Evolutionary conservation across 2,888 invertebrate species (phyloP).

Genomic region (Idaea biselata): DNA sequence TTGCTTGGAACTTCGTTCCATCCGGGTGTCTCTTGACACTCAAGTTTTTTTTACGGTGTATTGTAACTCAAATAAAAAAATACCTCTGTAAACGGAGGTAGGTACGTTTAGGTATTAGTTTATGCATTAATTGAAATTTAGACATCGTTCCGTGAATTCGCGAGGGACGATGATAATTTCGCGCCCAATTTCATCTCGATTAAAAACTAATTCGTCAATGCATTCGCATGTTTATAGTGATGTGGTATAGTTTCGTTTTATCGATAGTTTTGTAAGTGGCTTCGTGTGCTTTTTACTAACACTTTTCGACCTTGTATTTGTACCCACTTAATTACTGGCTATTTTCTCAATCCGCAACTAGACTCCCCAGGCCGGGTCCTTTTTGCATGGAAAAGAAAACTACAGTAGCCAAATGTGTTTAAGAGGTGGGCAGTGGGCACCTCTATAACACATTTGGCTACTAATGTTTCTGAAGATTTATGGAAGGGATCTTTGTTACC

Average conservation of each 20-base stretch:
- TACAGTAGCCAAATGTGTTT: no score
- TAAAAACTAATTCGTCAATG: conserved; percentile 78
- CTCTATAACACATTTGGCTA: no score
- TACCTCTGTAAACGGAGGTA: conserved; percentile 24
- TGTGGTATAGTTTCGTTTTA: conserved; percentile 23
- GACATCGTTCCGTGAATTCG: conserved; percentile 54
- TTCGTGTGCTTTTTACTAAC: conserved; percentile 18
- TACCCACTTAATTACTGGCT: no score
- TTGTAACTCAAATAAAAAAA: conserved; percentile 12
- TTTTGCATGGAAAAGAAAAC: no score
- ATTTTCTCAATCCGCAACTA: no score
- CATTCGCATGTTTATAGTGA: conserved; percentile 63
- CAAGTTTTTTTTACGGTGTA: no score
- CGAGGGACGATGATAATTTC: conserved; percentile 73
- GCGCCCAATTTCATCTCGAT: conserved; percentile 80
- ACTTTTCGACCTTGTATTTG: conserved; percentile 14
- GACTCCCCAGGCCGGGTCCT: no score
- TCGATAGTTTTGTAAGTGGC: background rate
- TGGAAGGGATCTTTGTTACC: no score
- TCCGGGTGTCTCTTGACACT: no score
- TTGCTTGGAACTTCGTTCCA: no score
- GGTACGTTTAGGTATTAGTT: conserved; percentile 46
- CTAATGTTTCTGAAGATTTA: no score
- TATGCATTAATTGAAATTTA: conserved; percentile 60
- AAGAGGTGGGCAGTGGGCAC: no score